A percentile compares a stretch with the other conserved stretches of the same genome.
Conservation (phyloP, 1,140 invertebrate genomes). For the Philopotamus ludificatus region DNA sequence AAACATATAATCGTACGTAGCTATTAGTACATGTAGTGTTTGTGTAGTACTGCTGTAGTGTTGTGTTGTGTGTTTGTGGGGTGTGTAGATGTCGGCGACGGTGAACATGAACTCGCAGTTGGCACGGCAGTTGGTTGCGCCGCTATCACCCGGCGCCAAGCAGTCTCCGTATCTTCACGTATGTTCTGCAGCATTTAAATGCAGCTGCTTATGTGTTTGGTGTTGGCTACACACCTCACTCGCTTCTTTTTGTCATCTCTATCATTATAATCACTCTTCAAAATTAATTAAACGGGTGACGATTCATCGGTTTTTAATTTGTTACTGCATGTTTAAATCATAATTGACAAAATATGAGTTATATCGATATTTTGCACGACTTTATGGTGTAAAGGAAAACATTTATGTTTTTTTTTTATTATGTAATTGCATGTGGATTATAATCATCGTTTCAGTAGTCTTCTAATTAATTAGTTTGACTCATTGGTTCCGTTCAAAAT, state of each 20-base stretch:
- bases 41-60: conserved; percentile 26
- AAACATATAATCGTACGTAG: background rate
- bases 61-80: conserved; percentile 34
- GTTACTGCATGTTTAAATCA: too few species aligned
- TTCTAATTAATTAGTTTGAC: too few species aligned
- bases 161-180: conserved; percentile 56
- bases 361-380: too few species aligned
- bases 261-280: background rate
- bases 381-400: too few species aligned
- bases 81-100: conserved; percentile 43
- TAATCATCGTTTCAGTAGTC: too few species aligned
- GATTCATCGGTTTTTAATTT: too few species aligned
- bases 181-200: conserved; percentile 52
- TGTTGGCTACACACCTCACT: conserved; percentile 25
- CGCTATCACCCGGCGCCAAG: conserved; percentile 53
- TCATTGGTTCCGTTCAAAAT: too few species aligned
- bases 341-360: too few species aligned
- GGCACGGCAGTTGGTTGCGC: conserved; percentile 59
- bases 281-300: too few species aligned
- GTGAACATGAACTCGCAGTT: conserved; percentile 58
- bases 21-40: conserved; percentile 27
- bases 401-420: too few species aligned
- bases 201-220: conserved; percentile 46
- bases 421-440: too few species aligned
- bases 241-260: conserved; percentile 6